phyloP scores from a whole-genome alignment of 1,140 invertebrate genomes.

The Rhagoletis pomonella region DNA sequence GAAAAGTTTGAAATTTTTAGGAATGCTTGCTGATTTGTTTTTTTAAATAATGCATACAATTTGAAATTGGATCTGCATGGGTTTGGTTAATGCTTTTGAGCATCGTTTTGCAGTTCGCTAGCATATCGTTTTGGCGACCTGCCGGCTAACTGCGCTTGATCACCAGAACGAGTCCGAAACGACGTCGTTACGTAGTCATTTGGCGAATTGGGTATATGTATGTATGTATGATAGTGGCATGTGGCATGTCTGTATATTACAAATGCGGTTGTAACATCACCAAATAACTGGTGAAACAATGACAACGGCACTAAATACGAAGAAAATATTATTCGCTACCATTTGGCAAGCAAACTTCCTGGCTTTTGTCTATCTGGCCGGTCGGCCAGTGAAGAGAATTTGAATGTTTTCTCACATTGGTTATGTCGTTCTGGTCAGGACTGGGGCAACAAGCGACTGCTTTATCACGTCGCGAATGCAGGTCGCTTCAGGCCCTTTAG shows the following conservation, averaged over 20 bases:
- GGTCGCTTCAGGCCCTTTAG: not conserved
- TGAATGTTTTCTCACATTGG: not conserved
- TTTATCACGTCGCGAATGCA: not conserved
- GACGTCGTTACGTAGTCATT: too few species aligned
- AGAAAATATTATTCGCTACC: not conserved
- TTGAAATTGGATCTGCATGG: too few species aligned
- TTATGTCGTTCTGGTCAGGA: not conserved
- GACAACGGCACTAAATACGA: slow-evolving; percentile 4
- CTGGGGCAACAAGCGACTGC: not conserved
- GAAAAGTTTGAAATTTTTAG: too few species aligned
- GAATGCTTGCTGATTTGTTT: too few species aligned
- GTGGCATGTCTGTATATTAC: not conserved
- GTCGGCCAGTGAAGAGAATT: not conserved
- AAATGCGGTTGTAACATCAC: not conserved
- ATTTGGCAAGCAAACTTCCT: not conserved
- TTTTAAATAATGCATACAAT: too few species aligned
- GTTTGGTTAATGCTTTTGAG: too few species aligned
- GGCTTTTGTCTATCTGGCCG: not conserved
- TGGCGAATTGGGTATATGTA: too few species aligned
- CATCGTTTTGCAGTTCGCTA: too few species aligned
- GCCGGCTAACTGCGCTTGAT: too few species aligned
- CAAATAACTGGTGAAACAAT: slow-evolving; percentile 14
- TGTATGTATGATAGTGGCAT: too few species aligned
- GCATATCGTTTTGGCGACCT: too few species aligned
- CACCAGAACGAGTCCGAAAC: too few species aligned